Percentiles rank a stretch among this genome's conserved stretches.
These are phyloP conservation scores for Platysternon megacephalum DNA, from an alignment of 2,113 vertebrate genomes.

Conservation along the genomic window DNA sequence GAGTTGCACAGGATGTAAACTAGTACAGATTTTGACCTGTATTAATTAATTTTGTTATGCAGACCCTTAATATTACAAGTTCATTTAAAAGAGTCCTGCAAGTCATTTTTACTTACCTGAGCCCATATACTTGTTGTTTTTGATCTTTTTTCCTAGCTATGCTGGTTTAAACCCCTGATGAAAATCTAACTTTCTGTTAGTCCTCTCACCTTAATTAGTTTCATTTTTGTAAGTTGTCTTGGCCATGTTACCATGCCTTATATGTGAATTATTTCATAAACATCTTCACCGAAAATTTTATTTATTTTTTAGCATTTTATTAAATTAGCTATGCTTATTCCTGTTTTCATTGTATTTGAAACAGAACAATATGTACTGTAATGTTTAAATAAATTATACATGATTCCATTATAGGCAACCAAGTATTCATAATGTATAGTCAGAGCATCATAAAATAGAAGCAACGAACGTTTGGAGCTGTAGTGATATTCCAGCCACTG, in stretches of 20 bases:
- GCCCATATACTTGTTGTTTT: constrained; percentile 11
- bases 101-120: background rate
- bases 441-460: background rate
- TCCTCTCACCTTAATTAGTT: background rate
- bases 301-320: background rate
- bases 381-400: background rate
- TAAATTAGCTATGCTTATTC: background rate
- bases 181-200: constrained; percentile 7
- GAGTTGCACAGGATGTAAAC: background rate
- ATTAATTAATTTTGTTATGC: constrained; percentile 25
- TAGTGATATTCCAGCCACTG: constrained; percentile 5
- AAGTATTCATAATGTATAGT: background rate
- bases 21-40: constrained; percentile 3
- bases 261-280: background rate
- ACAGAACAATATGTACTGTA: background rate
- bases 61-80: constrained; percentile 23
- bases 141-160: constrained; percentile 31
- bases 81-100: background rate
- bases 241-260: constrained; percentile 10
- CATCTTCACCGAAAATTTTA: constrained; percentile 8
- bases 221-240: constrained; percentile 59
- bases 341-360: background rate
- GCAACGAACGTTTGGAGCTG: background rate
- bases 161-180: constrained; percentile 25
- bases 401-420: background rate